Base-by-base conservation (phyloP, 2,888 invertebrate genomes). In the Lydus trimaculatus region DNA sequence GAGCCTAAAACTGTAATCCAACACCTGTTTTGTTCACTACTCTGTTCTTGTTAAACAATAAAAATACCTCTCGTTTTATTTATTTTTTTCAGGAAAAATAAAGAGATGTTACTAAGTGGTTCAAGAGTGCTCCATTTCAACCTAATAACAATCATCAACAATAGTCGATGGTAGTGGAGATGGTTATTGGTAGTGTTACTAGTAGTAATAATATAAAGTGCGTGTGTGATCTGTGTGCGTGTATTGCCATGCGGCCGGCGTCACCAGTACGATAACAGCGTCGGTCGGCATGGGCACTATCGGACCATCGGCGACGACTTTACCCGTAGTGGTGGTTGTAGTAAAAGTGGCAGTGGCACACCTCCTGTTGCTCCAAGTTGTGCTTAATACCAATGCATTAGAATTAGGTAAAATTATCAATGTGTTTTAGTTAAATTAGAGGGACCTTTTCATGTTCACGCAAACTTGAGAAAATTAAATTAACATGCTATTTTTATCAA, bases 221-320 rank as follows among this genome's bases (percentile, higher is more conserved):
- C 75, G 76, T 76, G 74, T 70, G 71, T 69, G 64, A 58, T 61
- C 61, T 56, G 67, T 60, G 67, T 66, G 72, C 69, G 68, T 58
- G 70, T 69, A 66, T 69, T 75, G 73, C 72, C 74, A 76, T 75
- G 77, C 67, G 71, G 73, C 64, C 70, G 69, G 66, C 70, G 69
- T 74, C 68, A 72, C 72, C 60, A 64, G 63, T 20, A 65, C 70
- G 75, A 70, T 73, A 72, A 76, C 73, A 75, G 76, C 76, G 77
- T 73, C 75, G 73, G 75, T 75, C 75, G 75, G 75, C 75, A 76
- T 78, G 77, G 74, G 72, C 74, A 75, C 76, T 74, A 75, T 79
- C 76, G 69, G 75, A 71, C 68, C 75, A 73, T 75, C 76, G 72
- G 64, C 73, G 66, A 63, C 70, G 20, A 48, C 48, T 20, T 48